A percentile compares a stretch with the other conserved stretches of the same genome.
Conservation (phyloP, 2,113 vertebrate genomes). For the Dermatemys mawii region DNA sequence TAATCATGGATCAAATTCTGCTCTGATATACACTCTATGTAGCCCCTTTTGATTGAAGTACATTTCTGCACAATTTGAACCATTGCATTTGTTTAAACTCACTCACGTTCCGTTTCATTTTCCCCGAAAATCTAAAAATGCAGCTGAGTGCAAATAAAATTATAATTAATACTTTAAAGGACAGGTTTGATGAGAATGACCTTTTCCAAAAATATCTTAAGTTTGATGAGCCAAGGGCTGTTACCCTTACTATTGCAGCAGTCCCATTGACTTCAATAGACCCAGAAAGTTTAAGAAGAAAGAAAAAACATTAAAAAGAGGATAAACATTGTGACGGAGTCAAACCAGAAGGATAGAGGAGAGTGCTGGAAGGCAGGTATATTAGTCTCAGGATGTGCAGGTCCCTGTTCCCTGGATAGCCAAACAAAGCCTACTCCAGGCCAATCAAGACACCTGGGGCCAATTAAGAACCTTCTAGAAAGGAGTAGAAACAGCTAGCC, state of each 20-base stretch:
- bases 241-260: not conserved
- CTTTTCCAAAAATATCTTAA: not conserved
- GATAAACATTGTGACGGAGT: too few species aligned
- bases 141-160: not conserved
- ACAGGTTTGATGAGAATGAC: fast-evolving
- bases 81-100: not conserved
- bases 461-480: too few species aligned
- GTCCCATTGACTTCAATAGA: not conserved
- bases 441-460: too few species aligned
- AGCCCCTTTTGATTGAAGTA: not conserved
- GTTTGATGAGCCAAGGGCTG: not conserved
- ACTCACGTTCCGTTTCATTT: not conserved
- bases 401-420: too few species aligned
- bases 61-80: not conserved
- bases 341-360: too few species aligned
- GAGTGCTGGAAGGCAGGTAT: too few species aligned
- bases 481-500: too few species aligned
- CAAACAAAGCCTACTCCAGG: too few species aligned
- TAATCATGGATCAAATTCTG: not conserved
- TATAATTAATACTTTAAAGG: not conserved
- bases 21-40: not conserved
- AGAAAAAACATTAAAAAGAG: not conserved
- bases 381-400: too few species aligned
- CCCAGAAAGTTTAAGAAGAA: not conserved
- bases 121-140: not conserved